These are phyloP conservation scores for Oedothorax gibbosus DNA, from an alignment of 1,140 invertebrate species.

Conservation along the genomic window DNA sequence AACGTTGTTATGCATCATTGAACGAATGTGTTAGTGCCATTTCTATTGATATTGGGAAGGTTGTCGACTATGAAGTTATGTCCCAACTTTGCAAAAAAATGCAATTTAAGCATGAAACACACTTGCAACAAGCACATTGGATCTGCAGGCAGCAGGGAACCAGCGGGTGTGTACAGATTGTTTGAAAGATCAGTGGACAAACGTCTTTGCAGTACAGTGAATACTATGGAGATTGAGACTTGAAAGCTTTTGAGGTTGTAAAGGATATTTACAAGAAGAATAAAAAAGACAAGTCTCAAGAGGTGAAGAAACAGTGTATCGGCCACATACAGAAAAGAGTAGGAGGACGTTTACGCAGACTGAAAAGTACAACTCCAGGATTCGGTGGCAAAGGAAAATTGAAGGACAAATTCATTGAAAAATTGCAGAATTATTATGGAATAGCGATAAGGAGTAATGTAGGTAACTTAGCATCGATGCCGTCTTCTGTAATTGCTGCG, in stretches of 20 bases:
- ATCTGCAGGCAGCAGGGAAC: not conserved
- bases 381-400: constrained; percentile 1
- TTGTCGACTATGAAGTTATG: no score
- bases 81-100: no score
- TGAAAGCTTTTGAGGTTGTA: not conserved
- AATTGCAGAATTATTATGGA: constrained; percentile 22
- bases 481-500: not conserved
- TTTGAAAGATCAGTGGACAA: not conserved
- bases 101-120: not conserved
- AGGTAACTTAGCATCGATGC: not conserved
- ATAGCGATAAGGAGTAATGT: not conserved
- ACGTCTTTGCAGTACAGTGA: not conserved
- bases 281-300: no score
- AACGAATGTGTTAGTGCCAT: no score
- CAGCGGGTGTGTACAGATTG: not conserved
- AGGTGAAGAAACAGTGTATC: not conserved
- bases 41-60: no score
- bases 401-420: constrained; percentile 17
- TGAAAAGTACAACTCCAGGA: not conserved
- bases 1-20: no score
- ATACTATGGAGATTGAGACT: not conserved
- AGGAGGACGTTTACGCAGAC: not conserved
- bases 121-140: not conserved
- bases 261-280: constrained; percentile 15
- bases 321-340: constrained; percentile 23